phyloP scores from a whole-genome alignment of 2,113 vertebrate species.

The Leptobrachium ailaonicum region DNA sequence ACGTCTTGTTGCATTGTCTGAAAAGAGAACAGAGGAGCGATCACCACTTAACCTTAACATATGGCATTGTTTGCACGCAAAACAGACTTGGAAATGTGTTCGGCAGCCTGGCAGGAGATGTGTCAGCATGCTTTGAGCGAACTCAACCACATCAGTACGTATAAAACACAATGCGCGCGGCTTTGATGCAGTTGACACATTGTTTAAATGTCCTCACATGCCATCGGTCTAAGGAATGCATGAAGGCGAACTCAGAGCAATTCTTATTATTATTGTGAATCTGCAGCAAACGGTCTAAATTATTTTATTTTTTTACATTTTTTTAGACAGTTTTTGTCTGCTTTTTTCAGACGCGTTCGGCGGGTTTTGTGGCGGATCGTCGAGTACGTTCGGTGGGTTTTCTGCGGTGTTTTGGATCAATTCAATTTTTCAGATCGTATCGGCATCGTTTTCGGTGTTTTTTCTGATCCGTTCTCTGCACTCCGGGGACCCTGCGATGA shows the following conservation, averaged over 20 bases:
- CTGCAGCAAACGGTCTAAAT: neutral
- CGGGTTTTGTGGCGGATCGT: too few species aligned
- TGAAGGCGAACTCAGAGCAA: neutral
- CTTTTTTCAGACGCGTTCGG: too few species aligned
- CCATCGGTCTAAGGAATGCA: slow-evolving; percentile 10
- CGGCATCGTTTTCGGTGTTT: too few species aligned
- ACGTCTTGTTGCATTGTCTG: slow-evolving; percentile 98
- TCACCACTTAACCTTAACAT: slow-evolving; percentile 41
- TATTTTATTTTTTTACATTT: too few species aligned
- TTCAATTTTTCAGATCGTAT: too few species aligned
- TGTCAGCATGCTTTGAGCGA: neutral
- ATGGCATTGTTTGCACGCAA: slow-evolving; percentile 11
- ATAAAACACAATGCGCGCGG: neutral
- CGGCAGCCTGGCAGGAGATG: slow-evolving; percentile 21
- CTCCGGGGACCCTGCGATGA: too few species aligned
- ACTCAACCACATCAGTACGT: neutral
- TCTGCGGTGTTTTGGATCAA: too few species aligned
- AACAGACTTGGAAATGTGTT: slow-evolving; percentile 9
- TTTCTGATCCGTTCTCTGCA: too few species aligned
- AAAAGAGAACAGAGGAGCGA: neutral
- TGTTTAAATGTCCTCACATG: slow-evolving; percentile 38
- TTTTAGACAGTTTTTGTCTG: too few species aligned
- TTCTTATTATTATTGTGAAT: neutral
- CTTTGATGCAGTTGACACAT: neutral
- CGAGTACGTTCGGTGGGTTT: too few species aligned